Conservation (phyloP, 2,888 invertebrate genomes). For the Polyommatus icarus region DNA sequence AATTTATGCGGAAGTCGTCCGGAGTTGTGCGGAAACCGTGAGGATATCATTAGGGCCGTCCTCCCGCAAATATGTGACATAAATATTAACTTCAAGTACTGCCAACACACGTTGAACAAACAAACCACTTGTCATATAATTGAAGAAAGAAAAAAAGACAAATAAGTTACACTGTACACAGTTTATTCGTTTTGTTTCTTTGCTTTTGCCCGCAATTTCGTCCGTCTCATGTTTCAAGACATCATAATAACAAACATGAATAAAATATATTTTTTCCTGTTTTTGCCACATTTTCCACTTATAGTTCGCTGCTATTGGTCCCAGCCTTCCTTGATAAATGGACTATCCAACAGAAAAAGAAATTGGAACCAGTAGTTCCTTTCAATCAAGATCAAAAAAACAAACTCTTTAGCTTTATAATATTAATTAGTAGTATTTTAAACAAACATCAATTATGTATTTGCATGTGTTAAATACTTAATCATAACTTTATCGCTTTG, state of each 20-base stretch:
- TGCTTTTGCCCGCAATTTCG: too few species aligned
- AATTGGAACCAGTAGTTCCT: too few species aligned
- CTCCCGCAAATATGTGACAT: slow-evolving; percentile 25
- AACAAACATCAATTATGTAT: not conserved
- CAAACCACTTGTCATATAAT: not conserved
- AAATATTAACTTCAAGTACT: slow-evolving; percentile 25
- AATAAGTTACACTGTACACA: not conserved
- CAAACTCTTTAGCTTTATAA: not conserved
- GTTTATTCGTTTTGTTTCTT: too few species aligned
- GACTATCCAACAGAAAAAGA: too few species aligned
- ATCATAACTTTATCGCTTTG: slow-evolving; percentile 17
- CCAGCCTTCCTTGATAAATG: too few species aligned
- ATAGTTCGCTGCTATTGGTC: too few species aligned
- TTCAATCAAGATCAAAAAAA: too few species aligned
- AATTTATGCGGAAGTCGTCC: slow-evolving; percentile 24
- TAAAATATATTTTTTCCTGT: too few species aligned
- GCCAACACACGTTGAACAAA: not conserved
- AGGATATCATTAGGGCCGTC: slow-evolving; percentile 27
- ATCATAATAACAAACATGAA: too few species aligned
- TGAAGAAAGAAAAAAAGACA: not conserved
- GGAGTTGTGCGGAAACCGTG: slow-evolving; percentile 16
- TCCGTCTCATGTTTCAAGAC: too few species aligned
- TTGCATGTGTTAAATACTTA: slow-evolving; percentile 9
- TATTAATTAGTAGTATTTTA: not conserved
- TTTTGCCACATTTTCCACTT: too few species aligned